Evolutionary conservation across 2,797 vertebrate species (phyloP), one percentile per base, ranked within the genome.

Genomic region (Rousettus madagascariensis): DNA sequence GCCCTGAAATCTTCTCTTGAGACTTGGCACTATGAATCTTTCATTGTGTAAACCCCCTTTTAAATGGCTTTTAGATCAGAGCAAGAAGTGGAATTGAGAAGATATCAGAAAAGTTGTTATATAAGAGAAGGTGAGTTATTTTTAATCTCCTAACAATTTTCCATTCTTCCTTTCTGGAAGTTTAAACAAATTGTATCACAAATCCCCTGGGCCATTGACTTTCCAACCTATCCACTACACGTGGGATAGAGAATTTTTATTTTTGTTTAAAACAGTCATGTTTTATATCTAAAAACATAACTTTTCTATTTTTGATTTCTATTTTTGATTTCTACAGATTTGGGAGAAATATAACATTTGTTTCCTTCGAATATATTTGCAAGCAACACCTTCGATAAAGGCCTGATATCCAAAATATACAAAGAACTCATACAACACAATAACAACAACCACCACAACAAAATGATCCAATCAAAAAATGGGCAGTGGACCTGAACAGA

Each of bases 131-230:
- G 57, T 22, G 1, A 86, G 84, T 26, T 5, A 51, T 63, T 89
- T 92, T 86, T 72, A 57, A n/a, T 63, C 72, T 78, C 49, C 38
- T 59, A 80, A 72, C 49, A 86, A 63, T n/a, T 43, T 94, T 77
- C 22, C 36, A 30, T 77, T 95, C 36, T 20, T 96, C 69, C 8
- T 84, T 95, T 68, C 77, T 66, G 57, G 61, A 91, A 9, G 33
- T 78, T 71, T 86, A 90, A 88, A 92, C 38, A 94, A 53, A 68
- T 85, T 78, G 89, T 95, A 95, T 91, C 66, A 91, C 61, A 86
- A 89, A 93, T 90, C 77, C 46, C 38, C 46, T 90, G 82, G 72
- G 28, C 15, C 51, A 28, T 74, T 90, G 84, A 24, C 63, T 92
- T 96, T 79, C 66, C 63, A 94, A 55, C 36, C 55, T 55, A 80